phyloP scores from a whole-genome alignment of 2,797 vertebrate genomes.

The Oreortyx pictus region DNA sequence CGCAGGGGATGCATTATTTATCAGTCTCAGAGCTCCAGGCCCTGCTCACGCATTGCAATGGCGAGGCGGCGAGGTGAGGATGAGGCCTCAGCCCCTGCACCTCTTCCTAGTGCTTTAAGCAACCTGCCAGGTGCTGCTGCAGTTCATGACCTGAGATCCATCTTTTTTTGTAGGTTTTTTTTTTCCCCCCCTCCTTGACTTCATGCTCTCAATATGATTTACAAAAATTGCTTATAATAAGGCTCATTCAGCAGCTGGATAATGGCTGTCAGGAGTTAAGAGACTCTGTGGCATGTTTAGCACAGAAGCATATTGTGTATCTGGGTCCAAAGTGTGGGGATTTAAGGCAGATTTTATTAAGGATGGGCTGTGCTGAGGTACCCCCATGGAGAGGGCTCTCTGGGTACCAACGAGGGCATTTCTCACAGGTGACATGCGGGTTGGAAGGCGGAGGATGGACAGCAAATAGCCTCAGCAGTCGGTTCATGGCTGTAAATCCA shows the following conservation, averaged over 20 bases:
- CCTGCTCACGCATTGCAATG: background rate
- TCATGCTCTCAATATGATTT: conserved; percentile 71
- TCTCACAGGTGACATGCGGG: background rate
- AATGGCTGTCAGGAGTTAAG: conserved; percentile 75
- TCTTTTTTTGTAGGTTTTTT: conserved; percentile 23
- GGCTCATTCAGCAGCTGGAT: conserved; percentile 74
- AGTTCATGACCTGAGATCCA: conserved; percentile 57
- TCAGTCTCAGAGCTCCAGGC: background rate
- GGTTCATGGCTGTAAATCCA: conserved; percentile 9
- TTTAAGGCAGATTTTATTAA: background rate
- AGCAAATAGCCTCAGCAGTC: background rate
- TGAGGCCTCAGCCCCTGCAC: conserved; percentile 35
- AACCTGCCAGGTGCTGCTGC: conserved; percentile 56
- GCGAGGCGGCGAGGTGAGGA: background rate
- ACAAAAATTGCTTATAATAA: conserved; percentile 74
- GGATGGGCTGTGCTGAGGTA: background rate
- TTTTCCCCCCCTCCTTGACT: conserved; percentile 35
- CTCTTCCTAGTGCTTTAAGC: background rate
- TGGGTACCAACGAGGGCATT: background rate
- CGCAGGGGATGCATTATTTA: background rate
- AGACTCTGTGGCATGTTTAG: conserved; percentile 66
- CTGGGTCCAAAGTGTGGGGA: conserved; percentile 29
- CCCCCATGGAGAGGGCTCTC: background rate
- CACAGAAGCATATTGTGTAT: conserved; percentile 57
- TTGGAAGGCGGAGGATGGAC: background rate